A percentile compares a stretch with the other conserved stretches of the same genome.
Conservation (phyloP, 2,888 invertebrate species). For the Brenthis ino region DNA sequence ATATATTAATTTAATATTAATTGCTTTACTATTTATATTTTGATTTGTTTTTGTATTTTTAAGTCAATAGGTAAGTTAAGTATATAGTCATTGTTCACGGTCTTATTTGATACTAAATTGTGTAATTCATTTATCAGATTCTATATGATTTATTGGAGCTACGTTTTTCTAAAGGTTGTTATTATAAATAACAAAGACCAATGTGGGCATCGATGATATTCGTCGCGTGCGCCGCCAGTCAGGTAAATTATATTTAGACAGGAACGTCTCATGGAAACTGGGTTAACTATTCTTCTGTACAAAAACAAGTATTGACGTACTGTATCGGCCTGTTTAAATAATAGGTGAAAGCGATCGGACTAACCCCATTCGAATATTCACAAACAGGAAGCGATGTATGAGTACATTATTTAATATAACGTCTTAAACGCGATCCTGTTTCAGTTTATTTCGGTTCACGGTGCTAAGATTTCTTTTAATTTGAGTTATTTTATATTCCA, state of each 20-base stretch:
- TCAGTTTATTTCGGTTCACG: slow-evolving; percentile 12
- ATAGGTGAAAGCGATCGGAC: slow-evolving; percentile 61
- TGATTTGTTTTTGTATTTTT: not conserved
- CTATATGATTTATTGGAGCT: not conserved
- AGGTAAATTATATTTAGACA: slow-evolving; percentile 65
- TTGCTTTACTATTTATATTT: not conserved
- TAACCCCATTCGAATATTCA: slow-evolving; percentile 60
- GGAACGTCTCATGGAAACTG: slow-evolving; percentile 59
- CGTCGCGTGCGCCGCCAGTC: slow-evolving; percentile 56
- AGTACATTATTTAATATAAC: slow-evolving; percentile 25
- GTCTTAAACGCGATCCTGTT: slow-evolving; percentile 23
- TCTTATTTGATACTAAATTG: not conserved
- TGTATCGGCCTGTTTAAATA: slow-evolving; percentile 43
- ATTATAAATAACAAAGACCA: slow-evolving; percentile 41
- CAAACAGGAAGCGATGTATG: slow-evolving; percentile 60
- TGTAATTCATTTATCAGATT: not conserved
- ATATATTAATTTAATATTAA: not conserved
- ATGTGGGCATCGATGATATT: slow-evolving; percentile 43
- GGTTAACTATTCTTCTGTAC: slow-evolving; percentile 77
- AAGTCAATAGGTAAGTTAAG: too few relatives aligned
- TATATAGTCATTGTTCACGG: not conserved
- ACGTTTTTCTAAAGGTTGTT: slow-evolving; percentile 26
- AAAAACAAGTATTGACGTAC: slow-evolving; percentile 72
- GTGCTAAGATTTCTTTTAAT: not conserved
- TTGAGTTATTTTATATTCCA: not conserved